These are phyloP conservation scores for Resseliella maxima DNA, from an alignment of 2,888 invertebrate species.

Conservation along the genomic window DNA sequence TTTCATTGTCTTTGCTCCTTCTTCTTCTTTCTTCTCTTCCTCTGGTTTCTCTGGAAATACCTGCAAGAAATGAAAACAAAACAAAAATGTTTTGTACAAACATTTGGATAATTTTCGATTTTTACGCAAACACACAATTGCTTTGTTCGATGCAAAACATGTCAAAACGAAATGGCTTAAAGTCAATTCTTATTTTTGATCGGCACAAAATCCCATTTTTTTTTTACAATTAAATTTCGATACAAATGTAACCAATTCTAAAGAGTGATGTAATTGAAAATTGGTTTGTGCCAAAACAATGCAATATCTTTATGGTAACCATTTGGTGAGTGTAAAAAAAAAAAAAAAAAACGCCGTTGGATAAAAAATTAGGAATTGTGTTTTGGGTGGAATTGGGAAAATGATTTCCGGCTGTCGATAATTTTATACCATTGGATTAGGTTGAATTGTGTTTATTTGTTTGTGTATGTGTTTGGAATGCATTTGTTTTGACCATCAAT, in stretches of 20 bases:
- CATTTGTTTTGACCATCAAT: not conserved
- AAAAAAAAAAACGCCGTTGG: not conserved
- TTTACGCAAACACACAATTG: not conserved
- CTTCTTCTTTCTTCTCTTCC: too few relatives aligned
- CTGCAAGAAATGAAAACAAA: too few relatives aligned
- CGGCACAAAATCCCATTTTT: not conserved
- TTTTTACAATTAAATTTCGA: not conserved
- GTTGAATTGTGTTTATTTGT: not conserved
- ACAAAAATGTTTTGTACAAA: not conserved
- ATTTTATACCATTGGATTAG: not conserved
- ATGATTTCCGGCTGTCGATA: slow-evolving; percentile 27
- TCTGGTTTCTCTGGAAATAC: not conserved
- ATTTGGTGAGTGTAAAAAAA: slow-evolving; percentile 2
- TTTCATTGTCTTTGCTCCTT: too few relatives aligned
- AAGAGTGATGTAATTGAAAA: slow-evolving; percentile 13
- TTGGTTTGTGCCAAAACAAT: not conserved
- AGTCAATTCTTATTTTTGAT: not conserved
- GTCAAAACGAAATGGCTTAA: slow-evolving; percentile 19
- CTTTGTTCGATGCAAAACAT: not conserved
- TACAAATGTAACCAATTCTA: not conserved
- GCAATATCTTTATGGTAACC: not conserved
- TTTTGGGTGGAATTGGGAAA: not conserved
- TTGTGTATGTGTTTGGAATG: too few relatives aligned
- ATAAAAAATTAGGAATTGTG: not conserved
- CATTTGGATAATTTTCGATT: slow-evolving; percentile 1